These are phyloP conservation scores for Larimichthys polyactis DNA, from an alignment of 2,113 vertebrate species.

Conservation along the genomic window DNA sequence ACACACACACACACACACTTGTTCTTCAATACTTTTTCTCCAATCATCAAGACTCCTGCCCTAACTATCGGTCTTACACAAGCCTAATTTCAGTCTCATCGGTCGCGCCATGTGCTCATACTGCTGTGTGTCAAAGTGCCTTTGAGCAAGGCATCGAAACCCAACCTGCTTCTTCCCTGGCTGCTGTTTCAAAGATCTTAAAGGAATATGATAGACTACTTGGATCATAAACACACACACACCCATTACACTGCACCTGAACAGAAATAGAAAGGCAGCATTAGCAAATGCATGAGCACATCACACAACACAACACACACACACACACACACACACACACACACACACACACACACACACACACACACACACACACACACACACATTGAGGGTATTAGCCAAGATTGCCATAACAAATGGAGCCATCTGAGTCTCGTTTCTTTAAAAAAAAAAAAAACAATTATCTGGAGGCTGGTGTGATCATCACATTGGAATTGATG, in stretches of 20 bases:
- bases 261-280: too few species aligned
- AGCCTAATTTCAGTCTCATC: not conserved
- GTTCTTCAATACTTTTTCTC: not conserved
- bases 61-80: not conserved
- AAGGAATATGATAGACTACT: too few species aligned
- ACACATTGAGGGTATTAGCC: not conserved
- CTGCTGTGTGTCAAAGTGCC: not conserved
- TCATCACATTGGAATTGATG: not conserved
- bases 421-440: conserved; percentile 26
- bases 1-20: too few species aligned
- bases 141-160: not conserved
- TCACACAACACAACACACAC: too few species aligned
- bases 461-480: conserved; percentile 16
- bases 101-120: not conserved
- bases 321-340: too few species aligned
- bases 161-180: not conserved
- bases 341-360: too few species aligned
- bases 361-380: not conserved
- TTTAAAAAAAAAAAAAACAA: conserved; percentile 38
- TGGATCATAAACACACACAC: not conserved
- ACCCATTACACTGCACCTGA: too few species aligned
- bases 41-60: too few species aligned
- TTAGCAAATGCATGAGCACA: too few species aligned
- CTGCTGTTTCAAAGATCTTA: not conserved
- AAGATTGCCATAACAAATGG: conserved; percentile 8